A percentile compares a stretch with the other conserved stretches of the same genome.
These are phyloP conservation scores for Sceloporus undulatus DNA, from an alignment of 2,113 vertebrate species.

Conservation along the genomic window DNA sequence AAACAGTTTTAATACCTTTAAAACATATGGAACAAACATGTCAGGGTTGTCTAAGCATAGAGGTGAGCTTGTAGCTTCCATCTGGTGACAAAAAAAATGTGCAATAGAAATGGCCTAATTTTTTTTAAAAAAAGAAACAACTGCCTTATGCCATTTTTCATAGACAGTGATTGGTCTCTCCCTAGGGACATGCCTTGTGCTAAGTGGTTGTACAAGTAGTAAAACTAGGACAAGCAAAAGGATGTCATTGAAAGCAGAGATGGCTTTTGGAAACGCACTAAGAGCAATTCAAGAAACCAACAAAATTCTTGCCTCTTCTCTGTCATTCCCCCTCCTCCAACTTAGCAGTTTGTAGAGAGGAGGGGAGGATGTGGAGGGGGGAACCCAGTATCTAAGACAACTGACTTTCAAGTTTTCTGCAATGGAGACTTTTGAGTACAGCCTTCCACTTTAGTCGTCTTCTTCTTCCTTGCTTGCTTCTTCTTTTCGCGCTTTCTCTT, in stretches of 20 bases:
- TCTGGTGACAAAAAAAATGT: background rate
- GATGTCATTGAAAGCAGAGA: background rate
- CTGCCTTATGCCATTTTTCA: background rate
- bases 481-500: no score
- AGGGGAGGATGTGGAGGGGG: background rate
- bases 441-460: no score
- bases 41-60: background rate
- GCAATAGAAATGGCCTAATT: background rate
- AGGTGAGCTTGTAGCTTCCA: background rate
- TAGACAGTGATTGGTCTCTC: background rate
- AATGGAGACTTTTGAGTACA: background rate
- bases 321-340: background rate
- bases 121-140: background rate
- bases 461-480: no score
- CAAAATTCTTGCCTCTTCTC: background rate
- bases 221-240: background rate
- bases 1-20: background rate
- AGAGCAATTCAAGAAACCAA: background rate
- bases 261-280: background rate
- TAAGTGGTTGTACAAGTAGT: background rate
- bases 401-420: background rate
- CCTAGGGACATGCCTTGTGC: conserved; percentile 1
- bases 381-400: background rate
- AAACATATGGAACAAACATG: background rate
- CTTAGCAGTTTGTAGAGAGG: background rate